A percentile compares a stretch with the other conserved stretches of the same genome.
Conservation (phyloP, 2,888 invertebrate species). For the Nomada ferruginata region DNA sequence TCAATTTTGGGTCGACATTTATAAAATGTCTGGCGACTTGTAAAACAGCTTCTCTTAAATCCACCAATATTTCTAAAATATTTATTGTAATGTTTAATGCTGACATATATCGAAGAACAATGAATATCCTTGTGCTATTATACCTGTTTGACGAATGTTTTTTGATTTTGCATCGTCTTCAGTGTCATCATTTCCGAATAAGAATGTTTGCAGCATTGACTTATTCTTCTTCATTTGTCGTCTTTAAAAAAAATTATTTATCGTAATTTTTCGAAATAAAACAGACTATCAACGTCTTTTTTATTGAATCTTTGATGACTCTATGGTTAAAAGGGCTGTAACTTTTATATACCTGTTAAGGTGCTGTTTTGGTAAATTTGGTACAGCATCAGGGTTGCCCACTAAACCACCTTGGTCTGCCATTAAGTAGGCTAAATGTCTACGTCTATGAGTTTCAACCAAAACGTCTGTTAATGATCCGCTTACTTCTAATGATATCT, state of each 20-base stretch:
- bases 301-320: not conserved
- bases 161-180: conserved; percentile 96
- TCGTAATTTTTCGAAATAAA: not conserved
- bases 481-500: conserved; percentile 90
- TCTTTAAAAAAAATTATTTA: conserved; percentile 82
- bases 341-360: conserved; percentile 87
- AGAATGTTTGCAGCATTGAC: conserved; percentile 94
- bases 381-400: conserved; percentile 94
- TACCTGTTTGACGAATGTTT: conserved; percentile 96
- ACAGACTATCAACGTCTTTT: not conserved
- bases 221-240: conserved; percentile 96
- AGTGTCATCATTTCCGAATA: conserved; percentile 92
- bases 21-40: conserved; percentile 97
- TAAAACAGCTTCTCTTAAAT: conserved; percentile 97
- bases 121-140: not conserved
- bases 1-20: conserved; percentile 94
- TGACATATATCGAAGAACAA: not conserved
- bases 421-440: conserved; percentile 98
- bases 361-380: conserved; percentile 97
- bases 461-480: conserved; percentile 93
- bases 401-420: conserved; percentile 97
- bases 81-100: conserved; percentile 12
- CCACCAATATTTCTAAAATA: conserved; percentile 94
- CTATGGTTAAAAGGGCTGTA: conserved; percentile 9
- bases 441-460: conserved; percentile 94